These are phyloP conservation scores for Criorhina ranunculi DNA, from an alignment of 2,888 invertebrate species.

Conservation along the genomic window DNA sequence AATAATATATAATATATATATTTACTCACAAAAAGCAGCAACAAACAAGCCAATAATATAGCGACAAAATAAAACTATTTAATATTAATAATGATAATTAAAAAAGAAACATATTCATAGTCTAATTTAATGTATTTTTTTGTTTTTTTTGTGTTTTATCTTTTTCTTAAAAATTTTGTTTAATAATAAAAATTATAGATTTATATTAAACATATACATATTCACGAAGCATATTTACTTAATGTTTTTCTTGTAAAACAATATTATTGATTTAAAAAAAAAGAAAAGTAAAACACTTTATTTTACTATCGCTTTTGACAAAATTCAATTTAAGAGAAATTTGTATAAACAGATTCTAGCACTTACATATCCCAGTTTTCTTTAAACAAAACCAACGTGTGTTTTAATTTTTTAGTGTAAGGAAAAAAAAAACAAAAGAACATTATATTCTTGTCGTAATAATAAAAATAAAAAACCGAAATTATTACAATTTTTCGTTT, in stretches of 20 bases:
- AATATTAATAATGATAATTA: slow-evolving; percentile 71
- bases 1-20: slow-evolving; percentile 77
- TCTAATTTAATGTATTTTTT: slow-evolving; percentile 66
- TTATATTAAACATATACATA: slow-evolving; percentile 47
- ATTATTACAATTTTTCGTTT: slow-evolving; percentile 37
- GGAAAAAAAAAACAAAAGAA: slow-evolving; percentile 39
- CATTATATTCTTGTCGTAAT: slow-evolving; percentile 41
- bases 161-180: slow-evolving; percentile 31
- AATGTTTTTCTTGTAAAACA: slow-evolving; percentile 15
- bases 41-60: slow-evolving; percentile 82
- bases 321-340: slow-evolving; percentile 20
- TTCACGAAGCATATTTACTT: slow-evolving; percentile 49
- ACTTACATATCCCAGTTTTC: slow-evolving; percentile 40
- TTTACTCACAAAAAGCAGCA: slow-evolving; percentile 84
- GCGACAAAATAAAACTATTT: slow-evolving; percentile 75
- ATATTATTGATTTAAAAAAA: slow-evolving; percentile 23
- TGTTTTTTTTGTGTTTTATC: slow-evolving; percentile 12
- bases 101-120: slow-evolving; percentile 68
- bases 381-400: slow-evolving; percentile 32
- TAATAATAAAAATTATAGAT: slow-evolving; percentile 65
- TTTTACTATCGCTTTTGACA: slow-evolving; percentile 50
- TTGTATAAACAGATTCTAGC: slow-evolving; percentile 47
- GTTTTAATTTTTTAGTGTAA: slow-evolving; percentile 25
- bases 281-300: too few relatives aligned
- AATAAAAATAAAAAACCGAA: slow-evolving; percentile 34